These are phyloP conservation scores for Augochlora pura DNA, from an alignment of 1,140 invertebrate genomes.

Conservation along the genomic window DNA sequence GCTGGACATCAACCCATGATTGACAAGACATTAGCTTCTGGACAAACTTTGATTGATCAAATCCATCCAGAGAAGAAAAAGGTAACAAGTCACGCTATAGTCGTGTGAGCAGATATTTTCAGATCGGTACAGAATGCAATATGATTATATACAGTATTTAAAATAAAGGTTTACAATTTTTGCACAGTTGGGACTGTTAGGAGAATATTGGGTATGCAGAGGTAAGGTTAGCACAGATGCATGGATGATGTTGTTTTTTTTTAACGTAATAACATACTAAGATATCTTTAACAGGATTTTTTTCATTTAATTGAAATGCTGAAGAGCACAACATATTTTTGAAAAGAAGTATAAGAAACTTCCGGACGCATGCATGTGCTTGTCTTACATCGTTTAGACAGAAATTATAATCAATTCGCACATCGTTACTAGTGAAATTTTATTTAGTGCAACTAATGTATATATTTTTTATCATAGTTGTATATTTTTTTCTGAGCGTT, in stretches of 20 bases:
- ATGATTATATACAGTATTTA: background rate
- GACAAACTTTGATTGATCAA: conserved; percentile 85
- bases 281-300: background rate
- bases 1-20: conserved; percentile 90
- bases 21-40: conserved; percentile 88
- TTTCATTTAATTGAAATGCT: background rate
- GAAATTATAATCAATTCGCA: background rate
- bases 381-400: conserved; percentile 8
- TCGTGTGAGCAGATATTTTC: background rate
- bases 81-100: conserved; percentile 77
- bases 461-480: background rate
- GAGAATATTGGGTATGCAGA: conserved; percentile 64
- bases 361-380: conserved; percentile 39
- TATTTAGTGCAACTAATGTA: conserved; percentile 3
- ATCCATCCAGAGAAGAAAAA: conserved; percentile 88
- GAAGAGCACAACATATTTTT: too few relatives aligned
- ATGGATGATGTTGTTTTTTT: conserved; percentile 61
- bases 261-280: conserved; percentile 37
- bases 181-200: conserved; percentile 73
- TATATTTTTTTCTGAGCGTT: background rate
- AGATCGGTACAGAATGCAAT: background rate
- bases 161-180: conserved; percentile 66
- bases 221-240: conserved; percentile 71
- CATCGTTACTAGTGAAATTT: background rate
- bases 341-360: background rate